A percentile compares a stretch with the other conserved stretches of the same genome.
These are phyloP conservation scores for Paralichthys olivaceus DNA, from an alignment of 2,113 vertebrate species.

Conservation along the genomic window DNA sequence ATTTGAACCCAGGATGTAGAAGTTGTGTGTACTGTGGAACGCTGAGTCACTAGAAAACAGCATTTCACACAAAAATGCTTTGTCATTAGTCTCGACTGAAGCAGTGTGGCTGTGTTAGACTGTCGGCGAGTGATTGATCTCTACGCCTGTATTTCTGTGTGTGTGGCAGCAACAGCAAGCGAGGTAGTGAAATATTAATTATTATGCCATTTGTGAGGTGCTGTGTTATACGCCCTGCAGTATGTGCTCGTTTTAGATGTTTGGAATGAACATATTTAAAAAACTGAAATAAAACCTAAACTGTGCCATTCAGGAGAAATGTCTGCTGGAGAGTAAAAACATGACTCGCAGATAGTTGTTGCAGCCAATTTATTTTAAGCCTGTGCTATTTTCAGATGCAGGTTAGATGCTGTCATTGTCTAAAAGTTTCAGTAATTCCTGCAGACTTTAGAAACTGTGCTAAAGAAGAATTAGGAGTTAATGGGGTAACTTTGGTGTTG, in stretches of 20 bases:
- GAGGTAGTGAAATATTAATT: conserved; percentile 54
- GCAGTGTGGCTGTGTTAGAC: conserved; percentile 9
- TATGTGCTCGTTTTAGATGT: conserved; percentile 22
- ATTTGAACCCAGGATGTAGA: conserved; percentile 49
- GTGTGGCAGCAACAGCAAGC: conserved; percentile 15
- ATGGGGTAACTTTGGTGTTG: conserved; percentile 31
- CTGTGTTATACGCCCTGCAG: conserved; percentile 25
- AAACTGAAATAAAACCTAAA: conserved; percentile 1
- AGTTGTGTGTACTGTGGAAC: not conserved
- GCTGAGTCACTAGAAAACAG: conserved; percentile 5
- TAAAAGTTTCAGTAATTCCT: conserved; percentile 17
- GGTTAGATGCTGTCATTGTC: conserved; percentile 1
- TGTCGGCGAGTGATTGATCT: conserved; percentile 37
- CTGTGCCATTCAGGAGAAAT: not conserved
- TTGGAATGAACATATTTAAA: conserved; percentile 6
- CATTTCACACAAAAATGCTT: conserved; percentile 7
- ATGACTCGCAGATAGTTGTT: conserved; percentile 3
- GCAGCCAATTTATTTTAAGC: conserved; percentile 9
- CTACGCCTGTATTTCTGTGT: conserved; percentile 24
- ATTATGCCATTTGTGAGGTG: conserved; percentile 36
- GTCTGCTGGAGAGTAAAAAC: not conserved
- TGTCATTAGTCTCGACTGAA: conserved; percentile 25
- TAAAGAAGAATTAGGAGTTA: conserved; percentile 35
- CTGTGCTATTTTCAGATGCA: conserved; percentile 3
- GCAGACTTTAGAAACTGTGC: conserved; percentile 32